These are phyloP conservation scores for Branchinecta lynchi DNA, from an alignment of 1,140 invertebrate genomes.

Conservation along the genomic window DNA sequence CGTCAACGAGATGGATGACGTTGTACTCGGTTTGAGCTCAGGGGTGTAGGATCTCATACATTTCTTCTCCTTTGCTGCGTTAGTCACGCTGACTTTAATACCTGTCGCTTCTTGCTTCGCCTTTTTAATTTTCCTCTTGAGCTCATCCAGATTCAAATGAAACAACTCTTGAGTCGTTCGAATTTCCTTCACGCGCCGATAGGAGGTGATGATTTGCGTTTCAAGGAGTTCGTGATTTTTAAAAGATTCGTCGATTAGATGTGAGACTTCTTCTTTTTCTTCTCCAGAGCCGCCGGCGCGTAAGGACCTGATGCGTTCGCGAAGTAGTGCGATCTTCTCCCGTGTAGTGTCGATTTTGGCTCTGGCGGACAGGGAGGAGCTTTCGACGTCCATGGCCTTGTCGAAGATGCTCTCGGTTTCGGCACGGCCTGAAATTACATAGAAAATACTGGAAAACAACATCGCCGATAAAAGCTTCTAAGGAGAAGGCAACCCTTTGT, in stretches of 20 bases:
- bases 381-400: background rate
- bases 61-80: conserved; percentile 38
- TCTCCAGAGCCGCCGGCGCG: background rate
- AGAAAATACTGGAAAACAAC: no score
- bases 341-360: background rate
- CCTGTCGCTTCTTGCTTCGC: conserved; percentile 62
- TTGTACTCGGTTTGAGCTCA: conserved; percentile 46
- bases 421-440: background rate
- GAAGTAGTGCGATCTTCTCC: background rate
- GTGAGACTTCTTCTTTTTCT: background rate
- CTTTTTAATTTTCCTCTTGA: conserved; percentile 54
- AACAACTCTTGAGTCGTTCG: conserved; percentile 1
- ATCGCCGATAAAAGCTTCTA: no score
- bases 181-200: background rate
- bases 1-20: conserved; percentile 49
- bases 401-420: background rate
- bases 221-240: background rate
- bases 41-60: conserved; percentile 56
- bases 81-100: conserved; percentile 67
- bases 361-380: background rate
- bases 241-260: background rate
- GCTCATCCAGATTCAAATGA: conserved; percentile 42
- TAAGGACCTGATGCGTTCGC: background rate
- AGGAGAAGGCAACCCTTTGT: no score
- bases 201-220: background rate